These are phyloP conservation scores for Holothuria leucospilota DNA, from an alignment of 53 echinoderm and acorn worm species.

Conservation along the genomic window DNA sequence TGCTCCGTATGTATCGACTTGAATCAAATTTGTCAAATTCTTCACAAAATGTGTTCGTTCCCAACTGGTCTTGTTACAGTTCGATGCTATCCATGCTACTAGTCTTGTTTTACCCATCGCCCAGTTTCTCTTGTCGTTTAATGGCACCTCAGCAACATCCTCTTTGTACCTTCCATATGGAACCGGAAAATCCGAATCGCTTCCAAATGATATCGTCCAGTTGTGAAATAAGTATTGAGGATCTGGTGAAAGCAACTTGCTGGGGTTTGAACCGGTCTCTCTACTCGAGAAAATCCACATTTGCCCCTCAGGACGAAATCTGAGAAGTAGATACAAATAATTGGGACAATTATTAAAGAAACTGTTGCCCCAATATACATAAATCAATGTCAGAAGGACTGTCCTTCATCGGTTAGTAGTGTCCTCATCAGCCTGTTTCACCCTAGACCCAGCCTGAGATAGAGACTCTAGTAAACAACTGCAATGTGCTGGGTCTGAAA, in stretches of 20 bases:
- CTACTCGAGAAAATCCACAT: conserved; percentile 19
- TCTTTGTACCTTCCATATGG: conserved; percentile 74
- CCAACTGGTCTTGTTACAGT: conserved; percentile 79
- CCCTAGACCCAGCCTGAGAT: too few species aligned
- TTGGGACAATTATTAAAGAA: too few species aligned
- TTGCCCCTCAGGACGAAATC: conserved; percentile 11
- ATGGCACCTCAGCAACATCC: neutral
- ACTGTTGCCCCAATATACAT: too few species aligned
- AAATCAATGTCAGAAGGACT: too few species aligned
- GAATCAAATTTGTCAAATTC: conserved; percentile 58
- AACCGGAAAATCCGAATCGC: conserved; percentile 55
- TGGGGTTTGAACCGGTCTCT: neutral
- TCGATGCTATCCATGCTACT: too few species aligned
- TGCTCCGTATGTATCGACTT: too few species aligned
- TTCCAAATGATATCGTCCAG: conserved; percentile 70
- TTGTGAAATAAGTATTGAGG: conserved; percentile 29
- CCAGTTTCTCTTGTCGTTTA: conserved; percentile 42
- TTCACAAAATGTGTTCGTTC: conserved; percentile 67
- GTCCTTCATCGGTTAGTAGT: too few species aligned
- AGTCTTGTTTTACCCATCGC: conserved; percentile 61
- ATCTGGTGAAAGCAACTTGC: neutral
- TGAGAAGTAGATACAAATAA: neutral
- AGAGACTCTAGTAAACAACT: too few species aligned
- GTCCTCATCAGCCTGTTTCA: too few species aligned
- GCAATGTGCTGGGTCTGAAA: too few species aligned